Evolutionary conservation across 2,797 vertebrate genomes (phyloP).

Genomic region (Liasis olivaceus): DNA sequence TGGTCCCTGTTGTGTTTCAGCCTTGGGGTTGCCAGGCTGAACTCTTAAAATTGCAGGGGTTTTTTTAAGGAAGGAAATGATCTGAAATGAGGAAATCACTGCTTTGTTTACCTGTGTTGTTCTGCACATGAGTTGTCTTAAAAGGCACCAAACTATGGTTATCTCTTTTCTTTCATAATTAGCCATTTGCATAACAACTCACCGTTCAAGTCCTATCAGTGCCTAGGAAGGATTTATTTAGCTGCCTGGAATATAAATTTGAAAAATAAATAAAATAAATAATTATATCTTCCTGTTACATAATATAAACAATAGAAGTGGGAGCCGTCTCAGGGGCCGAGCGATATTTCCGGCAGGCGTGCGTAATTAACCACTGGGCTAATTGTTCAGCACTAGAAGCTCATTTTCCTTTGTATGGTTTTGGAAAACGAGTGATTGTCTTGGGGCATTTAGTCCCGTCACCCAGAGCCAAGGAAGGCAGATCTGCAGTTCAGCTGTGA

Average conservation of each 20-base stretch:
- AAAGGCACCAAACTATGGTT: slow-evolving; percentile 75
- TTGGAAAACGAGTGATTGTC: slow-evolving; percentile 61
- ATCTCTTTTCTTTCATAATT: slow-evolving; percentile 73
- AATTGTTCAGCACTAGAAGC: slow-evolving; percentile 75
- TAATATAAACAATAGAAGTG: slow-evolving; percentile 66
- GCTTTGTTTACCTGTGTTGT: slow-evolving; percentile 66
- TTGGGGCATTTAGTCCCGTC: slow-evolving; percentile 20
- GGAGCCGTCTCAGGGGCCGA: slow-evolving; percentile 70
- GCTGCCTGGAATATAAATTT: slow-evolving; percentile 63
- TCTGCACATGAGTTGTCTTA: slow-evolving; percentile 55
- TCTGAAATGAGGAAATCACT: slow-evolving; percentile 58
- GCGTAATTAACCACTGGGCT: slow-evolving; percentile 72
- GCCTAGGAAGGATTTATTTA: slow-evolving; percentile 73
- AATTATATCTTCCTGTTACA: slow-evolving; percentile 67
- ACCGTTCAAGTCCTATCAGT: slow-evolving; percentile 68
- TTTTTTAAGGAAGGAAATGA: slow-evolving; percentile 53
- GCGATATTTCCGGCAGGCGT: slow-evolving; percentile 66
- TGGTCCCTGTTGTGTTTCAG: neutral
- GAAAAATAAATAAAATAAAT: too few relatives aligned
- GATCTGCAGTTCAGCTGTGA: slow-evolving; percentile 58
- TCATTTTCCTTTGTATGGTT: slow-evolving; percentile 73
- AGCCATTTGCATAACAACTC: slow-evolving; percentile 75
- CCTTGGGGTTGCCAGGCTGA: neutral
- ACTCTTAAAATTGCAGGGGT: slow-evolving; percentile 3
- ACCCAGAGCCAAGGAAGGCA: slow-evolving; percentile 45